Base-by-base conservation (phyloP, 2,888 invertebrate genomes). In the Steinernema scapterisci region DNA sequence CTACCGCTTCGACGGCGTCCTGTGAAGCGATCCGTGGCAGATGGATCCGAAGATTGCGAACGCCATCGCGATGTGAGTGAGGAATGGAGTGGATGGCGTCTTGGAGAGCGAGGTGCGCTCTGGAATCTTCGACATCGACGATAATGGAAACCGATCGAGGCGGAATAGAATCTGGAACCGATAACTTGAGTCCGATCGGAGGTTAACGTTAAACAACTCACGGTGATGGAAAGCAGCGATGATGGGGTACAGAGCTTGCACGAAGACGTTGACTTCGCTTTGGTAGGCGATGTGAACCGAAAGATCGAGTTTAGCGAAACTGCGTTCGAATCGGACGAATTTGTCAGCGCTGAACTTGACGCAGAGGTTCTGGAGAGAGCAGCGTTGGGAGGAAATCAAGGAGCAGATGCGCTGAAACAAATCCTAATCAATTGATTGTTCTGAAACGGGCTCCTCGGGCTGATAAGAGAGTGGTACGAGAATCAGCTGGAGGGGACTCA, bases 401-500 rank as follows among this genome's bases (percentile, higher is more conserved):
- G 11, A 21, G 25, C 23, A 19, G 3, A 54, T 19, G 13, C 54
- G 54, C 54, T 54, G 23, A 25, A 54, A 25, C 23, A 25, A 2
- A 2, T n/a, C n/a, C n/a, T 19, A 51, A 51, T 51, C 13, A 48
- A 48, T 48, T 25, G 56, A 56, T 56, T 7, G 27, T 56, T 27
- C 56, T 19, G 16, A 38, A 9, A 38, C 38, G 38, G 9, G 38
- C 9, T n/a, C n/a, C n/a, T n/a, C n/a, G n/a, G n/a, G 38, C n/a
- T 25, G 27, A 56, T 23, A 56, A 27, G 27, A 6, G 16, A 19
- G 3, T 13, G 70, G 3, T 7, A 31, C 5, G 43, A 38, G 70
- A 38, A 38, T 23, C 38, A 70, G 70, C 38, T 27, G 27, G 44
- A 52, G 21, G 46, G 31, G 70, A 63, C 71, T 77, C 23, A 54